phyloP scores from a whole-genome alignment of 2,113 vertebrate genomes.

The Kryptolebias marmoratus region DNA sequence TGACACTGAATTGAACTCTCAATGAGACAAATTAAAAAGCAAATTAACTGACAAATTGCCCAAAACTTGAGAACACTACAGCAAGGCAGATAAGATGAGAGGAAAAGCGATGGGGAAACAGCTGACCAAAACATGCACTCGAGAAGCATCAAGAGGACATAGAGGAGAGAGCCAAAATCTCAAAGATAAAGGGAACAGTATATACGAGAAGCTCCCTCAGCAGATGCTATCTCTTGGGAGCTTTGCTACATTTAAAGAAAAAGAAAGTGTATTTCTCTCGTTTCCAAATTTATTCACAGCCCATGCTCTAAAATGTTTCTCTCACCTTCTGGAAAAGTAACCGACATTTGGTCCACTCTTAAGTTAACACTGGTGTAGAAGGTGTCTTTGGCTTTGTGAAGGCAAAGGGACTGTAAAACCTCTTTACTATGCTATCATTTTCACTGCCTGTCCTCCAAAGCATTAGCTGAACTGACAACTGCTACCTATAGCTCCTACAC shows the following conservation, averaged over 20 bases:
- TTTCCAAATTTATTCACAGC: too few species aligned
- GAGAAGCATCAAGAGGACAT: background rate
- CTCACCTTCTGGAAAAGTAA: slow-evolving; percentile 19
- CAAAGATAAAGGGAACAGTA: background rate
- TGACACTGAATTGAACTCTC: too few species aligned
- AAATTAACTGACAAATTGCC: too few species aligned
- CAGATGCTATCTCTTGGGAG: slow-evolving; percentile 18
- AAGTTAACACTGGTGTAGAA: slow-evolving; percentile 12
- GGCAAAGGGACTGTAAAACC: background rate
- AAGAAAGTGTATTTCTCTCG: too few species aligned
- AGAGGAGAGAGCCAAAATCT: background rate
- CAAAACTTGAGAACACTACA: background rate
- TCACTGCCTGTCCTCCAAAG: background rate
- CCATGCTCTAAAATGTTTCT: slow-evolving; percentile 4
- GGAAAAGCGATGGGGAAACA: background rate
- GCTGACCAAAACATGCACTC: slow-evolving; percentile 2
- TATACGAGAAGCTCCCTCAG: slow-evolving; percentile 20
- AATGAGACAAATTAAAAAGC: too few species aligned
- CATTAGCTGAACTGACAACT: background rate
- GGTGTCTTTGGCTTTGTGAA: slow-evolving; percentile 7
- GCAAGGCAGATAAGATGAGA: background rate
- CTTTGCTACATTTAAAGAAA: too few species aligned
- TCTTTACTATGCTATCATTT: background rate
- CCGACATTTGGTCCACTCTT: slow-evolving; percentile 16
- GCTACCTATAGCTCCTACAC: too few species aligned